Base-by-base conservation (phyloP, 2,888 invertebrate species). In the Epiperipatus broadwayi region DNA sequence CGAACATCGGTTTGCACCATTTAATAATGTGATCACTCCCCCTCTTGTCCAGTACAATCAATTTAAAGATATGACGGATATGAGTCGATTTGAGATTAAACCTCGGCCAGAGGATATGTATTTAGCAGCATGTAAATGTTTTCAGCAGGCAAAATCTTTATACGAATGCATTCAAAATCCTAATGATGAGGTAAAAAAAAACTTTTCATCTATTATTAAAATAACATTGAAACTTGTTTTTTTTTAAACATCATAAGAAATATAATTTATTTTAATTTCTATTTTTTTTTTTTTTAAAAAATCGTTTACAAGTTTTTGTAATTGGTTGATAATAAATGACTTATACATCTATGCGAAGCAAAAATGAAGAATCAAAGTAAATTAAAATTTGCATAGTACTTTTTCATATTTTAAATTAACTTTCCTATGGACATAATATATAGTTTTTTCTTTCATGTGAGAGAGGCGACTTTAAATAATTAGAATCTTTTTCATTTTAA, bases 1-100 rank as follows among this genome's bases (percentile, higher is more conserved):
- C 59, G 83, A 85, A 54, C 89, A 91, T 52, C 72, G 93, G 37
- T 84, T 95, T 64, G 73, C 78, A 4, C 84, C 93, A 1, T 83
- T 93, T 52, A 74, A 77, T 12, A 73, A 75, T 22, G 68, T 91
- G 8, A 69, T 79, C 10, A 79, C 80, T 3, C 91, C 91, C 12
- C 87, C 89, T 0, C 79, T 81, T 3, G 81, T 91, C 8, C 78
- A 79, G 50, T 93, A 93, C 61, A 69, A 71, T 37, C 83, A 85
- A 61, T 87, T 79, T 59, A 69, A 75, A 52, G 81, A 81, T 53
- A 78, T 84, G 70, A 80, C 83, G 3, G 62, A 56, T 44, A 39
- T 56, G 10, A 43, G 43, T 2, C 49, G 54, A n/a, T 55, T 53
- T 39, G 53, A 54, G 29, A 47, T 51, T 21, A 43, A 48, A 27